phyloP scores from a whole-genome alignment of 2,888 invertebrate species.

The Amphipyra berbera region DNA sequence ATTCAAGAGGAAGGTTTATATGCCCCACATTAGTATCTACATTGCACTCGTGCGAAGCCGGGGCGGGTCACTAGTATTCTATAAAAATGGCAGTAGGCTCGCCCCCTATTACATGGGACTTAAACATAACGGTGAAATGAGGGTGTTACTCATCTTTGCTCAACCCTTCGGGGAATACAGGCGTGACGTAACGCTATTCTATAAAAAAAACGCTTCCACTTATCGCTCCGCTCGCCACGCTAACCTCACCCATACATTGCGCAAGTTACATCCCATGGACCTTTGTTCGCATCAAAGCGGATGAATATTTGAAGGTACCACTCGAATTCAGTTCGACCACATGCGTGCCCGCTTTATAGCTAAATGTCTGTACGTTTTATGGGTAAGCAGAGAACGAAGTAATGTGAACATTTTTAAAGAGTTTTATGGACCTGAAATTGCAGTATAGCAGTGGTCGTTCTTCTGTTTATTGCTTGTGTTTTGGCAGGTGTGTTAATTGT shows the following conservation, averaged over 20 bases:
- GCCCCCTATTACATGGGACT: no score
- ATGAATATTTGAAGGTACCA: slow-evolving; percentile 64
- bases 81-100: no score
- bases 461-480: not conserved
- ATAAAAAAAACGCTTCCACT: no score
- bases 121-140: no score
- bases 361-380: slow-evolving; percentile 33
- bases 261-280: slow-evolving; percentile 28
- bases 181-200: no score
- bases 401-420: not conserved
- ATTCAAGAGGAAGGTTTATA: no score
- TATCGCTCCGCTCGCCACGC: not conserved
- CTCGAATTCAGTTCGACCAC: slow-evolving; percentile 60
- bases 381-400: slow-evolving; percentile 4
- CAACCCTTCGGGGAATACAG: no score
- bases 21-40: no score
- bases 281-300: slow-evolving; percentile 57
- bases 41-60: no score
- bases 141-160: no score
- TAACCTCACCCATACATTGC: not conserved
- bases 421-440: not conserved
- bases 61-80: no score
- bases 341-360: slow-evolving; percentile 29
- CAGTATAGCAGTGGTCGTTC: not conserved
- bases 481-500: not conserved